Evolutionary conservation across 1,140 invertebrate species (phyloP), one percentile per base, ranked within the genome.

Genomic region (Drosophila sproati): DNA sequence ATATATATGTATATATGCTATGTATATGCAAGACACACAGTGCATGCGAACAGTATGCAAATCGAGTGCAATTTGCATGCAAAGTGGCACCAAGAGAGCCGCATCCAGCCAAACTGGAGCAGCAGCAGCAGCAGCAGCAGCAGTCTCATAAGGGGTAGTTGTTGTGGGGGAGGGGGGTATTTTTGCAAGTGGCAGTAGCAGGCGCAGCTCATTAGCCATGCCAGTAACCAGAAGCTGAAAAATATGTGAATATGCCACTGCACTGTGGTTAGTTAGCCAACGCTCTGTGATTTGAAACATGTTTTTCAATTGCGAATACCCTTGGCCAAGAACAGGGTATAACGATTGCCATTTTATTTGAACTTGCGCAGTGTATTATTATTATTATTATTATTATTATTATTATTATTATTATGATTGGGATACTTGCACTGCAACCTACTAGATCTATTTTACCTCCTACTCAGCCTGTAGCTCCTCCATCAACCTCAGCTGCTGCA

Each of bases 21-120:
- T 41, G 6, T 43, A 12, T 57, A 57, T 57, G 28, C 10, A 34
- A 12, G 34, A 45, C 29, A 60, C 2, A 72, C 78, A 82, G 78
- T 82, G 82, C 82, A 78, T 81, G 75, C 75, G 68, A 86, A 82
- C 87, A 87, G 82, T 87, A 86, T 86, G 82, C 82, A 87, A 87
- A 86, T 86, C 76, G 71, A 78, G 78, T 77, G 78, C 74, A 87
- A 86, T 86, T 86, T 87, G 82, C 78, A 86, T 86, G 78, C 78
- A 86, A 85, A 85, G 82, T 85, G 78, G 77, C 81, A 72, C 63
- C 77, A 85, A 75, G 82, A 86, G 81, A 80, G 66, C 59, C 50
- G 56, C 57, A 55, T 57, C 69, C 66, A 67, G 71, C 50, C 67
- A 61, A 74, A 70, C 72, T 70, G 72, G 12, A 74, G 57, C 72